Evolutionary conservation across 2,113 vertebrate species (phyloP).

Genomic region (Gobius niger): DNA sequence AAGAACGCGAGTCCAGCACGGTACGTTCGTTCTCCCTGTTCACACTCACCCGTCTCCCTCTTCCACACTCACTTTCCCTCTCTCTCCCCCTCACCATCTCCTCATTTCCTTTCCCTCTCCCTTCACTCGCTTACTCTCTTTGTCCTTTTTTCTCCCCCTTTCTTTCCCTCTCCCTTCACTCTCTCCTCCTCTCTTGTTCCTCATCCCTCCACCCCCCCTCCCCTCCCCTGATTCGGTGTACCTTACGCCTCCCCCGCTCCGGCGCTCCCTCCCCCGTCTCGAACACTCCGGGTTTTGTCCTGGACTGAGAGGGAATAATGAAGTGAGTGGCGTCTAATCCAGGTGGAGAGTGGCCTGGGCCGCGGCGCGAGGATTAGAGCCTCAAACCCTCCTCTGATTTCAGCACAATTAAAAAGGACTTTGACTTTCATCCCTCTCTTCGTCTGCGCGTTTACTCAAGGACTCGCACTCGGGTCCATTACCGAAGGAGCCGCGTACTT

Average conservation of each 20-base stretch:
- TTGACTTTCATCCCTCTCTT: constrained; percentile 62
- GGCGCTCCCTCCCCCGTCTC: constrained; percentile 37
- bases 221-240: constrained; percentile 51
- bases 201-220: constrained; percentile 27
- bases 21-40: constrained; percentile 76
- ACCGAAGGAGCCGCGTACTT: no score
- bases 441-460: constrained; percentile 32
- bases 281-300: constrained; percentile 57
- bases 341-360: constrained; percentile 73
- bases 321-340: constrained; percentile 73
- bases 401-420: constrained; percentile 82
- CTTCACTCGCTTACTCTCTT: constrained; percentile 24
- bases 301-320: constrained; percentile 58
- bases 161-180: constrained; percentile 15
- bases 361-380: constrained; percentile 72
- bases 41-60: constrained; percentile 43
- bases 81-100: constrained; percentile 11
- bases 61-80: constrained; percentile 14
- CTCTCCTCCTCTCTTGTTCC: constrained; percentile 29
- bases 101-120: constrained; percentile 9
- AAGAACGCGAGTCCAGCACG: constrained; percentile 92
- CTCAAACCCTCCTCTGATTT: constrained; percentile 72
- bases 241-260: constrained; percentile 44
- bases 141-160: constrained; percentile 7
- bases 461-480: no score